phyloP scores from a whole-genome alignment of 2,797 vertebrate species.

The Enteromius mattozi region DNA sequence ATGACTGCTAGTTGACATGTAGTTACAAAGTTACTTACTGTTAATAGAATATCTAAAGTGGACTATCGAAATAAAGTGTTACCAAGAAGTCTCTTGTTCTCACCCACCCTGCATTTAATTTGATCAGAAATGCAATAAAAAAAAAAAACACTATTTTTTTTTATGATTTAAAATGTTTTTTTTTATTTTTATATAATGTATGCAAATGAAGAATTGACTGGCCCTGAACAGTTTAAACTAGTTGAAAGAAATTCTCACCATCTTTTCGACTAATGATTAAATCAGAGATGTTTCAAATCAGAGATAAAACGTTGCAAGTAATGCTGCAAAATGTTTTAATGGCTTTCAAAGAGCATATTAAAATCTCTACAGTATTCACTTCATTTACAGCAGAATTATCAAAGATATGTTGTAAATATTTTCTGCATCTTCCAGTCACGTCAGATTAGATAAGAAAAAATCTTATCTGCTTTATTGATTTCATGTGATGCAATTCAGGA shows the following conservation, averaged over 20 bases:
- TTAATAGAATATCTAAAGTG: too few relatives aligned
- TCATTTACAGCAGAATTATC: neutral
- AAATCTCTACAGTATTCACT: neutral
- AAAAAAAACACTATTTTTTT: neutral
- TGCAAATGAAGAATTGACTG: neutral
- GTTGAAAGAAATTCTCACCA: neutral
- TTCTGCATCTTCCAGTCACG: too few relatives aligned
- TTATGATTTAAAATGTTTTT: neutral
- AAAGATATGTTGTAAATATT: too few relatives aligned
- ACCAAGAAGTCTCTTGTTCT: neutral
- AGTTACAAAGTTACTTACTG: too few relatives aligned
- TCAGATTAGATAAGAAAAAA: slow-evolving; percentile 5
- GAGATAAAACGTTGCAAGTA: neutral
- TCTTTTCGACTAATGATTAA: neutral
- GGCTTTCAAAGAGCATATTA: neutral
- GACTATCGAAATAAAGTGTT: too few relatives aligned
- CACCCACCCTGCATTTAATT: neutral
- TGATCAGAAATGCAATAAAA: neutral
- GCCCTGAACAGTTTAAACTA: neutral
- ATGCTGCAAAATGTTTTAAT: neutral
- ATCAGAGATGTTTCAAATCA: neutral
- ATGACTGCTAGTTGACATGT: too few relatives aligned
- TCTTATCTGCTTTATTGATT: neutral
- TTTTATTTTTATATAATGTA: neutral
- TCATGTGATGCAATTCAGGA: slow-evolving; percentile 9